Evolutionary conservation across 2,113 vertebrate genomes (phyloP), one percentile per base, ranked within the genome.

Genomic region (Anarhynchus alexandrinus): DNA sequence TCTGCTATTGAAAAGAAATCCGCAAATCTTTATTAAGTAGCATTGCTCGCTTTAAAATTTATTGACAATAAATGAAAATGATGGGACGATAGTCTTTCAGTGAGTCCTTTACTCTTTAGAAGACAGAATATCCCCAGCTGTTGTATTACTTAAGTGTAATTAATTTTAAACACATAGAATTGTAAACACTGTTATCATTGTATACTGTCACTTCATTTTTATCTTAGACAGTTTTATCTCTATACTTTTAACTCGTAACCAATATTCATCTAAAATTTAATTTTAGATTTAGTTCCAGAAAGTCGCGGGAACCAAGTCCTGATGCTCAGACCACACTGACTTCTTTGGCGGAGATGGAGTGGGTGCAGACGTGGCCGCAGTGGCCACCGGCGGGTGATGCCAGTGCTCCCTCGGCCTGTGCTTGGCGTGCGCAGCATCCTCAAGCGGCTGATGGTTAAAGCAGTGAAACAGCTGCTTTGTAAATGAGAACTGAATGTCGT

Each of bases 301-400:
- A 98, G 90, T 98, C 98, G 6, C 98, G 98, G 97, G 95, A 97
- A 0, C 82, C 97, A 4, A 76, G 97, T 0, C 82, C 98, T 2
- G 97, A 97, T 9, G 86, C 96, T 65, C 98, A 98, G 95, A 96
- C 98, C 42, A 95, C 98, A 86, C 98, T 98, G 97, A 98, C 98
- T 64, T 84, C 98, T 0, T 80, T 97, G 0, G 98, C 97, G 45
- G 98, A 97, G 94, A 97, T 98, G 22, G 98, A 98, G 71, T 96
- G 98, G 43, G 34, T 98, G n/a, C 96, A 98, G 95, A 97, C 98
- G 96, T 97, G 98, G 97, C 98, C 23, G 97, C 97, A 36, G 94
- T 94, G 0, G 93, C 98, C 2, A 96, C 92, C 1, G 96, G 98
- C 97, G 1, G 98, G 97, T 22, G 21, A 49, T 49, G 21, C 21